phyloP scores from a whole-genome alignment of 2,797 vertebrate genomes.

The Ceyx erithaca region DNA sequence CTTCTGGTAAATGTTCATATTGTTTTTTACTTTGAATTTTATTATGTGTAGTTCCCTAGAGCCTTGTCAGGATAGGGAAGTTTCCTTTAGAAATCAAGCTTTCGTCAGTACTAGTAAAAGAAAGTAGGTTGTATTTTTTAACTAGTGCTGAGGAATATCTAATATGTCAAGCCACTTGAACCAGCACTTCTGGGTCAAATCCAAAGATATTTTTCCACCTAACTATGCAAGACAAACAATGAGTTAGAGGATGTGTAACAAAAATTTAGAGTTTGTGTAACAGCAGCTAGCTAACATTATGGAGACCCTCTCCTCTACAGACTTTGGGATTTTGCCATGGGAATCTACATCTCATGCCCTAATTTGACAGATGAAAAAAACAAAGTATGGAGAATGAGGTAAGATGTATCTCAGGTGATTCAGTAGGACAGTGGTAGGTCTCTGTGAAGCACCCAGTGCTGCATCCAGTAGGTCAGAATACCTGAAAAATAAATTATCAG shows the following conservation, averaged over 20 bases:
- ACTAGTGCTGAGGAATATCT: neutral
- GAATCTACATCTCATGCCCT: neutral
- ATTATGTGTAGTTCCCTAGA: neutral
- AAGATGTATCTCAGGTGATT: neutral
- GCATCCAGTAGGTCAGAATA: neutral
- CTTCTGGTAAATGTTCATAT: constrained; percentile 14
- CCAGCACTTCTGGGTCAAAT: neutral
- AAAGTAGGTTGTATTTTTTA: neutral
- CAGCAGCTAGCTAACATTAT: neutral
- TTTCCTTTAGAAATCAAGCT: neutral
- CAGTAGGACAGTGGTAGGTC: neutral
- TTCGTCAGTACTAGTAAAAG: neutral
- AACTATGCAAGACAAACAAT: neutral
- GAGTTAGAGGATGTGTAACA: accelerated
- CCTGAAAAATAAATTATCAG: neutral
- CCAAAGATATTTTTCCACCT: neutral
- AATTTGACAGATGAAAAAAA: neutral
- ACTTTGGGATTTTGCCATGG: neutral
- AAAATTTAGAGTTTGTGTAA: neutral
- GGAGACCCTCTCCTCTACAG: neutral
- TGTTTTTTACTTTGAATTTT: constrained; percentile 31
- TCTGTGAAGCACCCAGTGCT: neutral
- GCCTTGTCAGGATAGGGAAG: neutral
- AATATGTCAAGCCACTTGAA: neutral
- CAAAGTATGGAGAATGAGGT: accelerated